Base-by-base conservation (phyloP, 1,140 invertebrate species). In the Diprion similis region DNA sequence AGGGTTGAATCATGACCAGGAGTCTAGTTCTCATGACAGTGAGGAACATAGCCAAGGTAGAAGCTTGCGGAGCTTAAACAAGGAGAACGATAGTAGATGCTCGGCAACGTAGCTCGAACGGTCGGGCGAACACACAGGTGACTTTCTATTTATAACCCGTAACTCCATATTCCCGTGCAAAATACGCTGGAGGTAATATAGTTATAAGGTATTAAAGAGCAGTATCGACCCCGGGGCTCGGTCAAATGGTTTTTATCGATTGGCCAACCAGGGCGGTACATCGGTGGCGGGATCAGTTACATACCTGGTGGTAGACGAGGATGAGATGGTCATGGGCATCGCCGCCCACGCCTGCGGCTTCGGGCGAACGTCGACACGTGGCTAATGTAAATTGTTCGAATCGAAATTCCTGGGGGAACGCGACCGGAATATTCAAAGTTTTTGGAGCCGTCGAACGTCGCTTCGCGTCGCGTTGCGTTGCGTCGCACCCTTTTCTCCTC, bases 181-280 rank as follows among this genome's bases (percentile, higher is more conserved):
- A 37, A 37, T 37, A 37, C 24, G 24, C 24, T 1, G 24, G 24
- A 37, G 24, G 24, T 37, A 37, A 37, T 37, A 37, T 37, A 37
- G 24, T 37, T 37, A 37, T 37, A 37, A 37, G 2, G 24, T 37
- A 37, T 37, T 37, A 37, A 37, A 37, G 24, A 37, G 24, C 24
- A 37, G 24, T 37, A 37, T 37, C 24, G 51, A 59, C 6, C 51
- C n/a, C 51, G 51, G 51, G 51, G 11, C 51, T 59, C 51, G 51
- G 51, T 59, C n/a, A 59, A 59, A 59, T 59, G 51, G 51, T 59
- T 59, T 59, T 59, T 59, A 59, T 59, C 51, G 51, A 59, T 59
- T 59, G n/a, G n/a, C n/a, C 51, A 15, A 59, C 51, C 51, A 8
- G n/a, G 11, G 51, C 51, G 51, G 24, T 37, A 37, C 24, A 37